Evolutionary conservation across 2,797 vertebrate species (phyloP).

Genomic region (Lepidocolaptes lacrymiger): DNA sequence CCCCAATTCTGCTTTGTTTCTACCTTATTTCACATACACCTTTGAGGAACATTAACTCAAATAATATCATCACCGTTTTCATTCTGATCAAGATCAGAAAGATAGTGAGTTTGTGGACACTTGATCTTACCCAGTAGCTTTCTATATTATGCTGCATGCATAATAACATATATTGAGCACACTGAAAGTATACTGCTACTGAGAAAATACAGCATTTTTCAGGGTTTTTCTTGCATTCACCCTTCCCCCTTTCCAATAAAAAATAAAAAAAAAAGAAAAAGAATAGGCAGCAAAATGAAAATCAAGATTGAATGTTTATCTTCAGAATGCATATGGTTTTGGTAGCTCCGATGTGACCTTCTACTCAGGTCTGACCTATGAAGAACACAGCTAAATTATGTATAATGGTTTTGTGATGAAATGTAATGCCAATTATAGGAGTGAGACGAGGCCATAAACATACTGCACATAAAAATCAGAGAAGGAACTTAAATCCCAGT

Average conservation of each 20-base stretch:
- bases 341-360: slow-evolving; percentile 62
- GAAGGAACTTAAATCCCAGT: slow-evolving; percentile 63
- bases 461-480: slow-evolving; percentile 67
- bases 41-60: not conserved
- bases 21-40: not conserved
- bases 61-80: not conserved
- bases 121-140: not conserved
- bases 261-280: not conserved
- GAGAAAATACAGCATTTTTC: not conserved
- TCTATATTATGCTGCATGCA: not conserved
- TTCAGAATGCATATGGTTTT: slow-evolving; percentile 57
- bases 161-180: not conserved
- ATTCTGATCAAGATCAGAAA: not conserved
- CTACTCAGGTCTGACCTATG: slow-evolving; percentile 58
- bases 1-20: not conserved
- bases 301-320: slow-evolving; percentile 54
- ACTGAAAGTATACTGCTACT: not conserved
- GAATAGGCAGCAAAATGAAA: not conserved
- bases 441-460: slow-evolving; percentile 68
- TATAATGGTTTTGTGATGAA: slow-evolving; percentile 69
- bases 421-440: slow-evolving; percentile 62
- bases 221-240: not conserved
- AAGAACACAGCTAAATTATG: slow-evolving; percentile 60
- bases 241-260: not conserved
- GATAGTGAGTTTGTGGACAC: not conserved